Evolutionary conservation across 2,113 vertebrate species (phyloP).

Genomic region (Channa argus): DNA sequence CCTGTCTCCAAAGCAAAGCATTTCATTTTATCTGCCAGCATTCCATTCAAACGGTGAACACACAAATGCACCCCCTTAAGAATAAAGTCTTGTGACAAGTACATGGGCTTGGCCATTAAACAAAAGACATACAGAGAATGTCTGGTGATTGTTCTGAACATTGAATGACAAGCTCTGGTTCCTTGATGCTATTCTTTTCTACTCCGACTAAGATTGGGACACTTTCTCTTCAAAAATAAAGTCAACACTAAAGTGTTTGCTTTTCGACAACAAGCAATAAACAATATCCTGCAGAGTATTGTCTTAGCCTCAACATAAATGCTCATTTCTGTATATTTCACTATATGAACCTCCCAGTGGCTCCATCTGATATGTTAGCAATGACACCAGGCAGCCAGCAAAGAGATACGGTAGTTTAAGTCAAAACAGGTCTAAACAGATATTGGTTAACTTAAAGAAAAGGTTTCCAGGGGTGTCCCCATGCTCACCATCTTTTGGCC

Average conservation of each 20-base stretch:
- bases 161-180: constrained; percentile 10
- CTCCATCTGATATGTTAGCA: neutral
- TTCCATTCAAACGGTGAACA: constrained; percentile 64
- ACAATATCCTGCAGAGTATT: neutral
- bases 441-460: neutral
- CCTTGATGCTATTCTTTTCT: neutral
- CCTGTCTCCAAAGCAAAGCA: constrained; percentile 67
- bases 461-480: neutral
- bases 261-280: too few species aligned
- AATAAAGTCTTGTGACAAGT: constrained; percentile 50
- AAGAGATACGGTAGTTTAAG: neutral
- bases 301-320: neutral
- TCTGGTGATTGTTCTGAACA: constrained; percentile 39
- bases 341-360: neutral
- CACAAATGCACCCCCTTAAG: constrained; percentile 65
- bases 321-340: constrained; percentile 2
- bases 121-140: constrained; percentile 43
- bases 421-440: too few species aligned
- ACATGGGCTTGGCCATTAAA: constrained; percentile 39
- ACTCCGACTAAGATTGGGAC: constrained; percentile 3
- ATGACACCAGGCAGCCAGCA: neutral
- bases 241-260: constrained; percentile 12
- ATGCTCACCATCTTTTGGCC: neutral
- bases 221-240: constrained; percentile 19
- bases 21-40: constrained; percentile 67